A percentile compares a stretch with the other conserved stretches of the same genome.
Evolutionary conservation across 2,797 vertebrate genomes (phyloP).

Genomic region (Enteromius radiatus): DNA sequence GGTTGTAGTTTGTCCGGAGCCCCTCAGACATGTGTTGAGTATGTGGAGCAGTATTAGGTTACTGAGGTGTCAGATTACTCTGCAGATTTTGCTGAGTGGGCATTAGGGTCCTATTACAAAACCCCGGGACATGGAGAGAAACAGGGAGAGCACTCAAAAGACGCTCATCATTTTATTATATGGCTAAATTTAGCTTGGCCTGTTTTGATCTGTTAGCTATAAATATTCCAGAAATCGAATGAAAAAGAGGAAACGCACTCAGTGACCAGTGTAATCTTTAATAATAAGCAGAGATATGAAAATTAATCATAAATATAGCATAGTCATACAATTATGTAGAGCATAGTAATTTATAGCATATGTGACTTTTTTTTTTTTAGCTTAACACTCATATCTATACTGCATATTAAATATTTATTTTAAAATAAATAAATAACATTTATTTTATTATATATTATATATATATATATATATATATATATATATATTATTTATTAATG

Average conservation of each 20-base stretch:
- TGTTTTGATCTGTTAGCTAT: constrained; percentile 6
- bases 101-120: constrained; percentile 43
- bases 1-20: constrained; percentile 16
- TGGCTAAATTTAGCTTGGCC: background rate
- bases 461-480: too few species aligned
- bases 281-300: constrained; percentile 6
- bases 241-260: background rate
- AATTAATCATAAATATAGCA: background rate
- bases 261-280: background rate
- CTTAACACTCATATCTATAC: background rate
- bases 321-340: background rate
- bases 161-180: background rate
- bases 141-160: background rate
- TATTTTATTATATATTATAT: background rate
- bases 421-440: background rate
- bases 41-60: constrained; percentile 36
- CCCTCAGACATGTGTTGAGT: constrained; percentile 24
- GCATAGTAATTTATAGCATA: background rate
- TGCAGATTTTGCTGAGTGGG: constrained; percentile 49
- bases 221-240: background rate
- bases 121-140: background rate
- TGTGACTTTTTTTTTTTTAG: too few species aligned
- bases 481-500: too few species aligned
- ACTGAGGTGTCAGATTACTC: constrained; percentile 50
- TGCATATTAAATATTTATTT: background rate